Base-by-base conservation (phyloP, 2,113 vertebrate species). In the Castor canadensis region DNA sequence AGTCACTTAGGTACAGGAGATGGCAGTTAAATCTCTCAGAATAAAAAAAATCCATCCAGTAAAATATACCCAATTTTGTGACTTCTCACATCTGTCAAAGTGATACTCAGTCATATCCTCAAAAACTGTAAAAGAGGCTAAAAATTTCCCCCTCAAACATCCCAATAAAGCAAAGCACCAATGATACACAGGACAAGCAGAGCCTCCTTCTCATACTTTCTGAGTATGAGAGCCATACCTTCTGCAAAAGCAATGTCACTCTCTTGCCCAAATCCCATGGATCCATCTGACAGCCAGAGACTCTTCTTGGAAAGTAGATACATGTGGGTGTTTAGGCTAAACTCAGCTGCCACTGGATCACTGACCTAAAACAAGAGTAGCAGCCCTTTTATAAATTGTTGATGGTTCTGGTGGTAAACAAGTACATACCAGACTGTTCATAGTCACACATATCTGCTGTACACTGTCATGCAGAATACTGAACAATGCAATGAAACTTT, bases 241-340 rank as follows among this genome's bases (percentile, higher is more conserved):
- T 99, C 99, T 94, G 99, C 98, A 96, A 99, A 99, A 62, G 99
- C 98, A 1, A 98, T 95, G 6, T 99, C 99, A 12, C 98, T 99
- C 76, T 99, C 99, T 93, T 99, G 99, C 19, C 99, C 99, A 56
- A 99, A 99, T 75, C 99, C 99, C 99, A 99, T 99, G 0, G 99
- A 99, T 86, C 99, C 99, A 87, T 99, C 99, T 9, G 99, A 99
- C 35, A 99, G 97, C 99, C 99, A 99, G 54, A 99, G 97, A 0
- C 97, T 98, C 97, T 98, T 99, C 98, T 99, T 99, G 75, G 99
- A 99, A 87, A 99, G 96, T 10, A 99, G 98, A 88, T 99, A 99
- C 99, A 99, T 99, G 92, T 99, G 99, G 60, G 99, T 99, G 96
- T 99, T 99, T 95, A 99, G 97, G 96, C 98, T 99, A 97, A 99